These are phyloP conservation scores for Drosophila pallidifrons DNA, from an alignment of 1,140 invertebrate species.

Conservation along the genomic window DNA sequence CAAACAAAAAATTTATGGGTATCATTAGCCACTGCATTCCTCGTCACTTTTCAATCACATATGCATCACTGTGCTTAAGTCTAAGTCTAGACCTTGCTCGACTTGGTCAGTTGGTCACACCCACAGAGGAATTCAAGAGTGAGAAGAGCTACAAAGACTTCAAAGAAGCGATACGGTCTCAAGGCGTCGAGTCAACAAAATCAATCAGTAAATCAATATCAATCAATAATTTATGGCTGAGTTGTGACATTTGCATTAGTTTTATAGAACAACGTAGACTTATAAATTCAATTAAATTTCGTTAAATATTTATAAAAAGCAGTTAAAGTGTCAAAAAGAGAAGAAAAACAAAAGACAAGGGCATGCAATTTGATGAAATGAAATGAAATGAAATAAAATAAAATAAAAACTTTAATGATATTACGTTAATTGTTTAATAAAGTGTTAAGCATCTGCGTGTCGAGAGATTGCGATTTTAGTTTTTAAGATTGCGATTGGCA, in stretches of 20 bases:
- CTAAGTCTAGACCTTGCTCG: slow-evolving; percentile 74
- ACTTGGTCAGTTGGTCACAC: slow-evolving; percentile 54
- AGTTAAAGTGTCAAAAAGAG: not conserved
- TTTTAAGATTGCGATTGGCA: not conserved
- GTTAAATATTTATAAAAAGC: slow-evolving; percentile 39
- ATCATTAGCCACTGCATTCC: not conserved
- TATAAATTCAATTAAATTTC: slow-evolving; percentile 21
- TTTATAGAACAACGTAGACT: slow-evolving; percentile 4
- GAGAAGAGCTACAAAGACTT: not conserved
- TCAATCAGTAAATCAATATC: slow-evolving; percentile 61
- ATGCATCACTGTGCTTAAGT: slow-evolving; percentile 52
- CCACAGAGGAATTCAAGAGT: slow-evolving; percentile 6
- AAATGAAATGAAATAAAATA: not conserved
- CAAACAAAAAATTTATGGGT: not conserved
- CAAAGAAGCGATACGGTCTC: slow-evolving; percentile 21
- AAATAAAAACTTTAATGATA: slow-evolving; percentile 7
- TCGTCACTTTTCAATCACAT: not conserved
- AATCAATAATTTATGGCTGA: slow-evolving; percentile 61
- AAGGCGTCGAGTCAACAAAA: slow-evolving; percentile 54
- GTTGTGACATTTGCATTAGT: slow-evolving; percentile 46
- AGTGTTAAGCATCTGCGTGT: slow-evolving; percentile 1
- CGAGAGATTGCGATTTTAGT: not conserved
- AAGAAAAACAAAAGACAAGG: slow-evolving; percentile 14
- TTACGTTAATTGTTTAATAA: slow-evolving; percentile 23
- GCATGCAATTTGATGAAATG: slow-evolving; percentile 7